Evolutionary conservation across 2,797 vertebrate genomes (phyloP).

Genomic region (Clarias laeviceps): DNA sequence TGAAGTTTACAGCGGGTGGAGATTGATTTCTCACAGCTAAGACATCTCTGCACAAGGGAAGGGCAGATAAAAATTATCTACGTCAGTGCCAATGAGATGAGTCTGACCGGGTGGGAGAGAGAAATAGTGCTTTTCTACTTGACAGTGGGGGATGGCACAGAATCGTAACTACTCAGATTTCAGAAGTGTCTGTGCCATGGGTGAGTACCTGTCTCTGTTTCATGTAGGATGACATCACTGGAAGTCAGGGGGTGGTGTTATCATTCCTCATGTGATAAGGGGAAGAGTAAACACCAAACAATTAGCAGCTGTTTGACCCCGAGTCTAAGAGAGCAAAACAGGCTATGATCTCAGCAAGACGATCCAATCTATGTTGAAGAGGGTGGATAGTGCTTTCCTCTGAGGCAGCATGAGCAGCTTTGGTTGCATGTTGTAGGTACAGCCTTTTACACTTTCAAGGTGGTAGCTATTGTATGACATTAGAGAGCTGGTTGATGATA

Average conservation of each 20-base stretch:
- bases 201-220: background rate
- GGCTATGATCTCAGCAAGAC: background rate
- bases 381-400: background rate
- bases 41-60: conserved; percentile 52
- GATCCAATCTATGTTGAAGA: background rate
- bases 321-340: background rate
- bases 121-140: background rate
- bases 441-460: background rate
- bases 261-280: background rate
- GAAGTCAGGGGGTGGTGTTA: background rate
- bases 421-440: no score
- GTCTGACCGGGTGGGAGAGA: background rate
- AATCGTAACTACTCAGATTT: background rate
- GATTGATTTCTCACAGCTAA: conserved; percentile 59
- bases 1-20: conserved; percentile 40
- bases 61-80: conserved; percentile 36
- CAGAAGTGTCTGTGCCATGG: background rate
- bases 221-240: background rate
- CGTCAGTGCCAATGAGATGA: background rate
- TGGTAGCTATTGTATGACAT: background rate
- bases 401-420: background rate
- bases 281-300: background rate
- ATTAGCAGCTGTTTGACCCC: background rate
- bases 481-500: background rate
- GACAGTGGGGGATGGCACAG: background rate